Evolutionary conservation across 2,888 invertebrate species (phyloP).

Genomic region (Piscicola geometra): DNA sequence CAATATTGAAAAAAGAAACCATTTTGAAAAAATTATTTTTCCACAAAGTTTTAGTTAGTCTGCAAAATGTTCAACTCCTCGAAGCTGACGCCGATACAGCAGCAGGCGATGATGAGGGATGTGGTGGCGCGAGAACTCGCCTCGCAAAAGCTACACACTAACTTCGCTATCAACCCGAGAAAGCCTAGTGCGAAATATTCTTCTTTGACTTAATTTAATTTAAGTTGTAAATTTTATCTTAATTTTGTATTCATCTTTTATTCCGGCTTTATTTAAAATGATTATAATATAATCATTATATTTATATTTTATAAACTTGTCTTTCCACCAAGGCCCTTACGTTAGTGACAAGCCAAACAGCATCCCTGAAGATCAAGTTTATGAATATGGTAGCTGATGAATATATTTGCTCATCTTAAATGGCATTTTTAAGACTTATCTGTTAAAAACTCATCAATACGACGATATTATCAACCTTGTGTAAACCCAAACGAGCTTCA

Average conservation of each 20-base stretch:
- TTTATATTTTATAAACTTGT: background rate
- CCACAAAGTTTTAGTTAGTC: background rate
- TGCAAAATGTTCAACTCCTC: constrained; percentile 2
- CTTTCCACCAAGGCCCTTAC: constrained; percentile 4
- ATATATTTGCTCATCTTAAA: too few relatives aligned
- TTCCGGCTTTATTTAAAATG: background rate
- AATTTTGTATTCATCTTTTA: background rate
- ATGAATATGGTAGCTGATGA: background rate
- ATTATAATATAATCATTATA: too few relatives aligned
- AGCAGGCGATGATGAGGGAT: constrained; percentile 16
- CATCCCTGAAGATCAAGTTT: constrained; percentile 21
- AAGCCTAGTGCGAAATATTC: constrained; percentile 5
- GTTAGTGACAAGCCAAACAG: constrained; percentile 22
- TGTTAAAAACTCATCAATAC: too few relatives aligned
- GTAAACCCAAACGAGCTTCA: background rate
- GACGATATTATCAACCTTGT: too few relatives aligned
- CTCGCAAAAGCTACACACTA: constrained; percentile 1
- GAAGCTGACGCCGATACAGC: constrained; percentile 13
- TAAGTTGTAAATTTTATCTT: background rate
- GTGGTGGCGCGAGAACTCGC: constrained; percentile 11
- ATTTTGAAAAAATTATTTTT: background rate
- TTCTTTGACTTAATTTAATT: background rate
- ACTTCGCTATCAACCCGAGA: constrained; percentile 12
- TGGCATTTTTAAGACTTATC: too few relatives aligned
- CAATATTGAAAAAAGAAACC: background rate